phyloP scores from a whole-genome alignment of 1,140 invertebrate genomes.

The Penaeus chinensis region DNA sequence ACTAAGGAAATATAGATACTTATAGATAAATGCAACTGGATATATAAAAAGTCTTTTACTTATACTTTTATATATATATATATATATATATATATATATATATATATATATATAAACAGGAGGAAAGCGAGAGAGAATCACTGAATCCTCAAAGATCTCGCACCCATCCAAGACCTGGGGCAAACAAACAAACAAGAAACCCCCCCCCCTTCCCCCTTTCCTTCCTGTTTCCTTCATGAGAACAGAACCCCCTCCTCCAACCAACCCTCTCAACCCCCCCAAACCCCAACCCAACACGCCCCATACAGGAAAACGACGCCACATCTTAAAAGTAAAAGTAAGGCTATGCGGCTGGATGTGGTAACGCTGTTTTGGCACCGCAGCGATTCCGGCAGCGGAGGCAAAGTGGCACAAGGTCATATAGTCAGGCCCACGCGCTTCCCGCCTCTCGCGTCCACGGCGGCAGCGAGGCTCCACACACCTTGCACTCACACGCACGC shows the following conservation, averaged over 20 bases:
- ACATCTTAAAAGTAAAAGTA: conserved; percentile 38
- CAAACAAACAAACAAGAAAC: not conserved
- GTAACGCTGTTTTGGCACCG: conserved; percentile 50
- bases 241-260: not conserved
- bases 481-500: conserved; percentile 67
- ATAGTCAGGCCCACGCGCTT: conserved; percentile 32
- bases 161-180: not conserved
- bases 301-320: not conserved
- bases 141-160: not conserved
- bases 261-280: not conserved
- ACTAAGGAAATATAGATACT: no score
- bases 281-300: not conserved
- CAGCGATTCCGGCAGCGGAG: conserved; percentile 51
- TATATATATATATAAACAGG: no score
- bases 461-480: conserved; percentile 35
- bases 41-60: no score
- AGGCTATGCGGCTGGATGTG: conserved; percentile 41
- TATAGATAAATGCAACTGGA: no score
- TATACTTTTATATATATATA: no score
- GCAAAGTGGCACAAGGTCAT: conserved; percentile 62
- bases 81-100: no score
- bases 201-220: not conserved
- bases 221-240: not conserved
- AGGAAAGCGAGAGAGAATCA: no score
- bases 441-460: conserved; percentile 4